Evolutionary conservation across 2,888 invertebrate species (phyloP).

Genomic region (Troides oblongomaculatus): DNA sequence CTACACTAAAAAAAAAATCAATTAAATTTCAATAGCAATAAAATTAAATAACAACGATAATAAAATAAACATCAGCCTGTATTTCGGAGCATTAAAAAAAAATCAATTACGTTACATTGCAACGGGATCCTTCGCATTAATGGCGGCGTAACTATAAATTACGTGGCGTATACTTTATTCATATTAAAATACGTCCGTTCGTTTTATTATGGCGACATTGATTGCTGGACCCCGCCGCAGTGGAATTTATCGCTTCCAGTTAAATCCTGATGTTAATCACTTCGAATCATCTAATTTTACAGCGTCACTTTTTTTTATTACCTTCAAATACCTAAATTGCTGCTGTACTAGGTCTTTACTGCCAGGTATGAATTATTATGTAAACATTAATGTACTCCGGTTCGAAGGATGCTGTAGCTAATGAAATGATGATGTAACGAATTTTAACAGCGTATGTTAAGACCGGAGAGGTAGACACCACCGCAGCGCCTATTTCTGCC

Average conservation of each 20-base stretch:
- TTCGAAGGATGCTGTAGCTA: no score
- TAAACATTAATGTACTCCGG: no score
- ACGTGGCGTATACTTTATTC: slow-evolving; percentile 38
- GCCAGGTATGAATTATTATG: no score
- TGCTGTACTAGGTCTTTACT: no score
- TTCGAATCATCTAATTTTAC: not conserved
- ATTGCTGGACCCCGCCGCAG: slow-evolving; percentile 34
- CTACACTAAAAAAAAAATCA: no score
- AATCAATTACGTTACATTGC: slow-evolving; percentile 31
- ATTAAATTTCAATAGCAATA: slow-evolving; percentile 11
- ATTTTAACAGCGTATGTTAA: no score
- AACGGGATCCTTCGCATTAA: slow-evolving; percentile 36
- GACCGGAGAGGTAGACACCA: no score
- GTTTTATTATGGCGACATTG: slow-evolving; percentile 40
- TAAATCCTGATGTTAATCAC: slow-evolving; percentile 13
- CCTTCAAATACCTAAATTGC: no score
- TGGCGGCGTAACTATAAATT: slow-evolving; percentile 38
- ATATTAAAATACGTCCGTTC: slow-evolving; percentile 41
- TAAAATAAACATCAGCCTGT: slow-evolving; percentile 24
- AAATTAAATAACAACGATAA: slow-evolving; percentile 12
- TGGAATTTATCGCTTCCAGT: slow-evolving; percentile 30
- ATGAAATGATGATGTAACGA: no score
- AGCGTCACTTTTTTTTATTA: not conserved
- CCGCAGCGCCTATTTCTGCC: no score
- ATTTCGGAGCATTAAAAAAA: slow-evolving; percentile 25